These are phyloP conservation scores for Spinus pinus DNA, from an alignment of 2,797 vertebrate genomes.

Conservation along the genomic window DNA sequence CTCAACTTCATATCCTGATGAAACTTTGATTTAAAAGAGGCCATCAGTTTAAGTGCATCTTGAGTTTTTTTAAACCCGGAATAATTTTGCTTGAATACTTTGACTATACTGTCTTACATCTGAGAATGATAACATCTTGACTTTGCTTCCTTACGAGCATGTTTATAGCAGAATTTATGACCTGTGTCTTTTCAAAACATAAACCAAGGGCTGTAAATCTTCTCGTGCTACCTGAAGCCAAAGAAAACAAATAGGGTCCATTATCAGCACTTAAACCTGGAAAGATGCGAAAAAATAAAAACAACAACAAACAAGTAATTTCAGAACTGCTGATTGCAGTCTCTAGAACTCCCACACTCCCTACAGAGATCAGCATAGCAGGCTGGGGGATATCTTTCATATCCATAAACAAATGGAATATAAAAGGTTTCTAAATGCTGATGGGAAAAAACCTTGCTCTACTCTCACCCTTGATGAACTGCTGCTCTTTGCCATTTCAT, in stretches of 20 bases:
- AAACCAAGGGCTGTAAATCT: not conserved
- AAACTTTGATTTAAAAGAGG: not conserved
- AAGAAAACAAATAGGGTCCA: not conserved
- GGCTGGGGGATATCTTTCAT: not conserved
- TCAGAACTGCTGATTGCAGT: not conserved
- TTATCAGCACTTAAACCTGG: not conserved
- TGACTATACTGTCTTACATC: not conserved
- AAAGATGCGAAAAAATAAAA: not conserved
- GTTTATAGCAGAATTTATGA: not conserved
- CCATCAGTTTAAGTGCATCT: not conserved
- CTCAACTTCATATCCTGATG: not conserved
- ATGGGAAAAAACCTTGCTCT: not conserved
- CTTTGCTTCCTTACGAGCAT: not conserved
- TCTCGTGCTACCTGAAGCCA: not conserved
- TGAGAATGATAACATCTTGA: not conserved
- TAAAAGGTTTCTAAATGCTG: not conserved
- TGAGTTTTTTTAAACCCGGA: not conserved
- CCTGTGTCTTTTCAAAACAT: not conserved
- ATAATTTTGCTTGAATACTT: not conserved
- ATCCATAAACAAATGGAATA: not conserved
- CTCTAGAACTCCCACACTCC: not conserved
- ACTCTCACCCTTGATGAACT: not conserved
- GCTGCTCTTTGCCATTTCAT: not conserved
- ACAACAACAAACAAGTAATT: not conserved
- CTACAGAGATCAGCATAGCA: not conserved